Base-by-base conservation (phyloP, 2,797 vertebrate species). In the Pseudochromis fuscus region DNA sequence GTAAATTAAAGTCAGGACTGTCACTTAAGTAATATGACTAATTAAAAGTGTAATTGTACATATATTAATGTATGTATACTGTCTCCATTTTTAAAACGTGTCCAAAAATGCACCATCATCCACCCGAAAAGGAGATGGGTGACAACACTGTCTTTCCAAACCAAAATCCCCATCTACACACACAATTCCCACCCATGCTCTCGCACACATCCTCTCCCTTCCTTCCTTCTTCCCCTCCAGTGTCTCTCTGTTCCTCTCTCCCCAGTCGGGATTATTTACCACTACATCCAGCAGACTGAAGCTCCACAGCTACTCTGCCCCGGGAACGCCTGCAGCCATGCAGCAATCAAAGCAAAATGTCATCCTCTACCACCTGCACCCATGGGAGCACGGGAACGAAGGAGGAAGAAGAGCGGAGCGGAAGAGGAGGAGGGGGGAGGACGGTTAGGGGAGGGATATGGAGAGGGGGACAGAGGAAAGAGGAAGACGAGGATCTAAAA, bases 181-280 rank as follows among this genome's bases (percentile, higher is more conserved):
- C 51, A 59, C 51, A 31, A 67, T 42, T 67, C 33, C 18, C 30
- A 49, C 25, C 33, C 50, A 48, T 15, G 57, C 49, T 73, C 48
- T 23, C 74, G 52, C 55, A 71, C 46, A 58, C 49, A 75, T 55
- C 25, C 46, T 72, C 69, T 63, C 62, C 30, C 68, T 87, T 76
- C 77, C 68, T 84, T 79, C 83, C 77, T 67, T 67, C 73, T 76
- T 77, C 65, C 62, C 81, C 77, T 82, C 67, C 67, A 79, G 80
- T 58, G 66, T 84, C 72, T 86, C 79, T 88, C 79, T 86, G 73
- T 87, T 90, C 79, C 80, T 87, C 67, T 79, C 70, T 92, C 87
- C 92, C 91, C 89, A 91, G 82, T 87, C 63, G 90, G 92, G 93
- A 94, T 93, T 95, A 93, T 94, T 95, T 95, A 93, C 93, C 88